Evolutionary conservation across 2,113 vertebrate genomes (phyloP).

Genomic region (Amazona vittata): DNA sequence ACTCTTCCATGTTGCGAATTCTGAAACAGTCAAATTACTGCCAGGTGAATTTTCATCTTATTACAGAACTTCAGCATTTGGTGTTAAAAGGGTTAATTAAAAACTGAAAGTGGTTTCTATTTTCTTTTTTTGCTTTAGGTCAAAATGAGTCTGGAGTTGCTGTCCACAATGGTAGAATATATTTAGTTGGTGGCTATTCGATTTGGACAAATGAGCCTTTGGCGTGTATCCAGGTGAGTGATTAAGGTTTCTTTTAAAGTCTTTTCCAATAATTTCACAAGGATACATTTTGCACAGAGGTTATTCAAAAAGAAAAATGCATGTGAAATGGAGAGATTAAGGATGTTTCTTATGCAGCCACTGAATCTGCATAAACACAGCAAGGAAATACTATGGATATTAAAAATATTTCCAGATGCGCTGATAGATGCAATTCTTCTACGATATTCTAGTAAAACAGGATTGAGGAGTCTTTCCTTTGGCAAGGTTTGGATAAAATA

Average conservation of each 20-base stretch:
- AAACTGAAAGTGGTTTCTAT: constrained; percentile 37
- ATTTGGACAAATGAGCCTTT: constrained; percentile 99
- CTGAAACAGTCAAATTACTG: not conserved
- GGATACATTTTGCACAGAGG: constrained; percentile 11
- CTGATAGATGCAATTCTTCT: not conserved
- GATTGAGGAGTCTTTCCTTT: not conserved
- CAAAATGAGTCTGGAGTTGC: constrained; percentile 97
- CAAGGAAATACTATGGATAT: not conserved
- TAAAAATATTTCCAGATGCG: not conserved
- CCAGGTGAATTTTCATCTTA: not conserved
- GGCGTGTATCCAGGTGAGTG: constrained; percentile 95
- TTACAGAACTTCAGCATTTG: not conserved
- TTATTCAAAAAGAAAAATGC: constrained; percentile 25
- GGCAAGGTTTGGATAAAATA: not conserved
- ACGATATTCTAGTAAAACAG: not conserved
- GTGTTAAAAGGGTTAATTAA: constrained; percentile 68
- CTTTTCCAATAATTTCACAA: constrained; percentile 35
- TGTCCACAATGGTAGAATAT: constrained; percentile 93
- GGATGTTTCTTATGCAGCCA: not conserved
- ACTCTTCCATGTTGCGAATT: not conserved
- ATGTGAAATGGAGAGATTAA: constrained; percentile 5
- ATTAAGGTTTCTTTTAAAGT: constrained; percentile 59
- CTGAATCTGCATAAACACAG: not conserved
- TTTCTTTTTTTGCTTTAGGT: constrained; percentile 78
- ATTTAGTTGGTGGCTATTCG: constrained; percentile 97